Evolutionary conservation across 2,113 vertebrate genomes (phyloP), one percentile per base, ranked within the genome.

Genomic region (Alces alces): DNA sequence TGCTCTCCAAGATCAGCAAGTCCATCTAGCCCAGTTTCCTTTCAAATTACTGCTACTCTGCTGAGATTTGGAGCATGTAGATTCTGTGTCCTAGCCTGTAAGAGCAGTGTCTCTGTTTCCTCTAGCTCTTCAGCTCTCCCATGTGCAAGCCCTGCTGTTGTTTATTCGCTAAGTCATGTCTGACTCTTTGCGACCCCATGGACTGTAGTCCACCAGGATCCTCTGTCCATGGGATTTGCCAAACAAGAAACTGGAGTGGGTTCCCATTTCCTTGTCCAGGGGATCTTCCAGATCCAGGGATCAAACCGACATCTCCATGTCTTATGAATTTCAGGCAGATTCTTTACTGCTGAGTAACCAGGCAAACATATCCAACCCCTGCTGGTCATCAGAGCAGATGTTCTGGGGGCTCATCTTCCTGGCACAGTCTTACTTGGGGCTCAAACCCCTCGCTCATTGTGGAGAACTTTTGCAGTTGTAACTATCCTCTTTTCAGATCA

Each of bases 231-330:
- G 17, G 33, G 17, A 66, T 36, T 66, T 66, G 16, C 33, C 61
- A 36, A 36, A 66, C 64, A 66, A 36, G 64, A 66, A 66, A 36
- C 33, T 66, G 17, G 64, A 36, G 64, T 66, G 33, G 33, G 8
- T 66, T 36, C 33, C 17, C n/a, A 11, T 66, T 36, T 36, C 64
- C 9, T 66, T 66, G 33, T 66, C 17, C 19, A 66, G 64, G n/a
- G 33, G 19, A 36, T 66, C n/a, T 66, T 66, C 64, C 33, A 66
- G 4, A 36, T 66, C 64, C 17, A 66, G 64, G 17, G 4, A 11
- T 36, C 0, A 0, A 36, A 66, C 17, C 8, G 2, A 66, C 17
- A 21, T 36, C 64, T 66, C 17, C 33, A 66, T 21, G 17, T 36
- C 33, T 66, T 66, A 17, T 66, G 64, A 66, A 66, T 21, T 66